A percentile compares a stretch with the other conserved stretches of the same genome.
Conservation (phyloP, 1,140 invertebrate genomes). For the Cyrtorhinus lividipennis region DNA sequence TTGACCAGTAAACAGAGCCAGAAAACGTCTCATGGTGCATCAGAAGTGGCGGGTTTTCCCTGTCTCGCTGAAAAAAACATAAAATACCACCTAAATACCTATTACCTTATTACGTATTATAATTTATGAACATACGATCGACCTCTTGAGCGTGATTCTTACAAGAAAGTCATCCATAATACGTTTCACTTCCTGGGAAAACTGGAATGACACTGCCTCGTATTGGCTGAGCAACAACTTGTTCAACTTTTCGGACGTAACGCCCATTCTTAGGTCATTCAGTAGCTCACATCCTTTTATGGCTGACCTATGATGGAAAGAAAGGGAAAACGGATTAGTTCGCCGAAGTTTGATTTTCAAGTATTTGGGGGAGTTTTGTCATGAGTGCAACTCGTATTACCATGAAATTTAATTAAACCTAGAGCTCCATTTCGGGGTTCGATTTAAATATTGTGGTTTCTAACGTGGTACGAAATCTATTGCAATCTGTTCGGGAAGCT, state of each 20-base stretch:
- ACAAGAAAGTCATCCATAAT: not conserved
- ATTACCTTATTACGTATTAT: too few relatives aligned
- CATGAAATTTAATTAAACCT: too few relatives aligned
- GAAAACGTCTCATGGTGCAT: conserved; percentile 39
- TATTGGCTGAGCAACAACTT: not conserved
- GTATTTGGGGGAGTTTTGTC: too few relatives aligned
- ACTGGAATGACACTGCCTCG: not conserved
- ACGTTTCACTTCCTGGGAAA: not conserved
- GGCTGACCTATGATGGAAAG: not conserved
- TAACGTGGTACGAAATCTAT: too few relatives aligned
- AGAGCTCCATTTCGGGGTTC: too few relatives aligned
- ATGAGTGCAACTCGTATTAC: too few relatives aligned
- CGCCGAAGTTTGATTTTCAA: too few relatives aligned
- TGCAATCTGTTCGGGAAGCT: too few relatives aligned
- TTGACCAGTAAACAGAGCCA: not conserved
- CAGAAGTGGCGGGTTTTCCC: conserved; percentile 54
- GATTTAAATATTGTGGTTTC: too few relatives aligned
- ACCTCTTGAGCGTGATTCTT: conserved; percentile 25
- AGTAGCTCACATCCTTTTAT: conserved; percentile 3
- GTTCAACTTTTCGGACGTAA: not conserved
- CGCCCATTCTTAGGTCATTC: not conserved
- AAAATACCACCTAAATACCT: too few relatives aligned
- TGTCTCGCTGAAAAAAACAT: conserved; percentile 43
- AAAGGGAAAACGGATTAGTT: too few relatives aligned
- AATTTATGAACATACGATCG: too few relatives aligned